phyloP scores from a whole-genome alignment of 2,797 vertebrate genomes.

The Hippoglossus hippoglossus region DNA sequence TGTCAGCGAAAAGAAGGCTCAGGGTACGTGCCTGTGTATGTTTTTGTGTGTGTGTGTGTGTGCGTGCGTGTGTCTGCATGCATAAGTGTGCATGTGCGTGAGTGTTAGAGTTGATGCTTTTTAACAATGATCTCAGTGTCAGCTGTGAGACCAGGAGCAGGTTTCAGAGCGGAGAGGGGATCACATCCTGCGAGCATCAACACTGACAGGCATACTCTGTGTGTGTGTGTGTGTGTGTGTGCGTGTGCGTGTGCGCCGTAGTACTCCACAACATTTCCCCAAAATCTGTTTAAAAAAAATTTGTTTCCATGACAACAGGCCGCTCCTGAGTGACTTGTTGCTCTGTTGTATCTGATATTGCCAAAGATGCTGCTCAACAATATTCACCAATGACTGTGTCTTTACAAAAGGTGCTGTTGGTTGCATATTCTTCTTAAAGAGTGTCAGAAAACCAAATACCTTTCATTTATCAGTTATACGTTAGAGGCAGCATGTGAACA shows the following conservation, averaged over 20 bases:
- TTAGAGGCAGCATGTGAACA: too few species aligned
- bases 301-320: constrained; percentile 25
- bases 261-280: constrained; percentile 1
- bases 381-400: neutral
- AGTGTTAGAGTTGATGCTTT: constrained; percentile 50
- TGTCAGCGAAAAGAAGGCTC: constrained; percentile 42
- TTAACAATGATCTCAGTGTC: constrained; percentile 67
- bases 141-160: constrained; percentile 66
- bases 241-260: constrained; percentile 1
- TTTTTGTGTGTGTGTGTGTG: constrained; percentile 5
- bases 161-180: constrained; percentile 48
- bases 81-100: constrained; percentile 4
- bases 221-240: neutral
- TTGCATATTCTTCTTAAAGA: too few species aligned
- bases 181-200: constrained; percentile 58
- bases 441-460: too few species aligned
- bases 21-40: constrained; percentile 23
- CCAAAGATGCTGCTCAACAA: neutral
- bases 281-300: neutral
- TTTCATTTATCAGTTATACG: too few species aligned
- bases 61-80: constrained; percentile 1
- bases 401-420: too few species aligned
- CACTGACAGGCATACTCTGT: constrained; percentile 12
- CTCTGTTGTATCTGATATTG: neutral
- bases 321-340: neutral